phyloP scores from a whole-genome alignment of 2,113 vertebrate genomes.

The Nicator chloris region DNA sequence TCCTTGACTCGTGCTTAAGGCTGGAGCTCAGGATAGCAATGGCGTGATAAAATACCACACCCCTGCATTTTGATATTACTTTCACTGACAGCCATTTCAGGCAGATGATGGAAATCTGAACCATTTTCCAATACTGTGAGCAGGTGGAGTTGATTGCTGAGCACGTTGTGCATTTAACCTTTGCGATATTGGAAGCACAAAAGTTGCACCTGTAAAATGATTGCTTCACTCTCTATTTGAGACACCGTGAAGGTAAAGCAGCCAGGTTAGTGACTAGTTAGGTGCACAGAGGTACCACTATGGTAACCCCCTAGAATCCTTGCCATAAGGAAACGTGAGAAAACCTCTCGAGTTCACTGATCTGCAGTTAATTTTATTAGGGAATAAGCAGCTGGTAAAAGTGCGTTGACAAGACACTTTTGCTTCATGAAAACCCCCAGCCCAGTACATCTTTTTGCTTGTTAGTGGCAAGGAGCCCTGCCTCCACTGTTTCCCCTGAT shows the following conservation, averaged over 20 bases:
- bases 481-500: neutral
- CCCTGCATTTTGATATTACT: neutral
- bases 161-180: neutral
- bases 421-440: neutral
- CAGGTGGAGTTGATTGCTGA: neutral
- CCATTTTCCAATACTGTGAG: neutral
- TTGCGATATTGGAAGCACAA: fast-evolving
- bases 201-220: neutral
- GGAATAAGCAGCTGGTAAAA: neutral
- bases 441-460: neutral
- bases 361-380: neutral
- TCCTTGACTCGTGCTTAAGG: neutral
- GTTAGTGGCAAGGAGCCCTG: neutral
- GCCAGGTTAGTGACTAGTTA: neutral
- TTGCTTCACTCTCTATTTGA: neutral
- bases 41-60: neutral
- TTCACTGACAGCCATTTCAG: neutral
- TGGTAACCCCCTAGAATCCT: neutral
- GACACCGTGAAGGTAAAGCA: neutral
- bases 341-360: neutral
- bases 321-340: neutral
- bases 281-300: neutral
- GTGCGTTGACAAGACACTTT: neutral
- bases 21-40: neutral
- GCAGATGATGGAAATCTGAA: neutral